phyloP scores from a whole-genome alignment of 2,797 vertebrate species.

The Toxotes lorentzi region DNA sequence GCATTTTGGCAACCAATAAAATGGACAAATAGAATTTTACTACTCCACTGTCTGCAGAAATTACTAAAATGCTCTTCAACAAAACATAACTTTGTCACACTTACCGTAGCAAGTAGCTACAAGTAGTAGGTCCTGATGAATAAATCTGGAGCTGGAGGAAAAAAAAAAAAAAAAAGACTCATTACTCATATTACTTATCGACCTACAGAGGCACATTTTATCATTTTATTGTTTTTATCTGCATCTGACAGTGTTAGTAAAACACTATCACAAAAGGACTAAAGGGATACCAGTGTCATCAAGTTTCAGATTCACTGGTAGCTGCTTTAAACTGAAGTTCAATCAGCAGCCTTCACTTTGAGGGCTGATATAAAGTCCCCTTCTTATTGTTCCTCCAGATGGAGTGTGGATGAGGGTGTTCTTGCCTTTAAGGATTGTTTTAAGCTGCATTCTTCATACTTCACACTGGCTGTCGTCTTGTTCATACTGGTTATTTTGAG shows the following conservation, averaged over 20 bases:
- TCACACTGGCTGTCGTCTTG: constrained; percentile 29
- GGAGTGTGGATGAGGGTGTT: constrained; percentile 45
- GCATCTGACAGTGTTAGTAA: constrained; percentile 9
- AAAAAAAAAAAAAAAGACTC: background rate
- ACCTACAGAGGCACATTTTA: constrained; percentile 5
- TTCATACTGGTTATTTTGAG: constrained; percentile 37
- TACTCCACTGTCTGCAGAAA: background rate
- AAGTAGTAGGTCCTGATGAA: background rate
- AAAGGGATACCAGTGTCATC: constrained; percentile 11
- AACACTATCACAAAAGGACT: constrained; percentile 5
- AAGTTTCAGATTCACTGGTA: constrained; percentile 31
- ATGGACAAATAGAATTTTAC: constrained; percentile 15
- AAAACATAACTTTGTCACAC: background rate
- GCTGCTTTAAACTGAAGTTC: constrained; percentile 53
- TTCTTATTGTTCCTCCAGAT: constrained; percentile 56
- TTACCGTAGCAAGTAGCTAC: background rate
- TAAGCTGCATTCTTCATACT: constrained; percentile 36
- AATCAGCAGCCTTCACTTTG: constrained; percentile 55
- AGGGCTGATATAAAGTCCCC: constrained; percentile 38
- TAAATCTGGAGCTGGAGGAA: background rate
- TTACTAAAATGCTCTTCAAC: background rate
- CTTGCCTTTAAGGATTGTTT: constrained; percentile 55
- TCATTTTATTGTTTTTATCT: constrained; percentile 7
- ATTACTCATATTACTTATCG: background rate
- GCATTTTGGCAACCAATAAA: constrained; percentile 25